Base-by-base conservation (phyloP, 2,113 vertebrate species). In the Camelus bactrianus region DNA sequence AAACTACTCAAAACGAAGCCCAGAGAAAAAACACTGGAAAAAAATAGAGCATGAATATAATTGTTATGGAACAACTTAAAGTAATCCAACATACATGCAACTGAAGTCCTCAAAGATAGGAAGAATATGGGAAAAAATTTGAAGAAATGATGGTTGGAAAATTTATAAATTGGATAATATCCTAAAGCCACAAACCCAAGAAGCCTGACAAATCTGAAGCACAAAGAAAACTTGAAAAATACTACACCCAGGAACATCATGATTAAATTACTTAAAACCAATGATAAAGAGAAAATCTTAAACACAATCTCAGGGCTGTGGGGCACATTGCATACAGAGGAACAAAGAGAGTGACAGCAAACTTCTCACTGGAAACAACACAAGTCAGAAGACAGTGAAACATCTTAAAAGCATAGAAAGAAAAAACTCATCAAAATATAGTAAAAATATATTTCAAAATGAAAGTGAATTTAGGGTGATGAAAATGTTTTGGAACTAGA, bases 181-280 rank as follows among this genome's bases (percentile, higher is more conserved):
- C 50, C 32, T 80, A 69, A 94, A 65, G 46, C 28, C n/a, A 72
- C 2, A 90, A 42, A 87, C 42, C 11, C 42, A 64, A 80, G 26
- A 89, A 83, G 54, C 28, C 84, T 19, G n/a, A 87, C 76, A 93
- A 72, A 93, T 22, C 2, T 2, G 8, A 80, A 87, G 48, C 6
- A 72, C 64, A 83, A 91, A 88, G 56, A 94, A 94, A 95, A 72
- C 54, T 77, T 3, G 6, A 77, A 87, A 26, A 83, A 54, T 89
- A 32, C 5, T 22, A 48, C 38, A 60, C 15, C 54, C 89, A 91
- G 16, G 56, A 19, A 80, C 28, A 83, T 35, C 19, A 58, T 62
- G 79, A 94, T 64, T 70, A 73, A 92, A 93, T 42, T 79, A 38
- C 42, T 93, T 76, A 62, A 94, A 91, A 91, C 20, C 75, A 79